These are phyloP conservation scores for Trachymyrmex cornetzi DNA, from an alignment of 1,140 invertebrate species.

Conservation along the genomic window DNA sequence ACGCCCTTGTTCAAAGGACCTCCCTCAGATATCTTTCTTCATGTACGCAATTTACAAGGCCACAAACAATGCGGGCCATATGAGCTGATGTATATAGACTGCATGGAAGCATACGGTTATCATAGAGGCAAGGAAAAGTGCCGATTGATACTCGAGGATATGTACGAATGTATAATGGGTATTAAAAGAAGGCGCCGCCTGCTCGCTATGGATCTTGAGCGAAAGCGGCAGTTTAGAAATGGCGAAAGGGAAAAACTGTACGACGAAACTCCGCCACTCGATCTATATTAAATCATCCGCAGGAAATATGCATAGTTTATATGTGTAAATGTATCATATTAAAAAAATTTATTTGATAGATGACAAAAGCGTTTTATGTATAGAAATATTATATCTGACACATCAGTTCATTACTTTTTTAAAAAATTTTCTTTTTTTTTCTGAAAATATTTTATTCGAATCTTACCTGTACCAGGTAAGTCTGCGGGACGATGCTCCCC, in stretches of 20 bases:
- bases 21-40: neutral
- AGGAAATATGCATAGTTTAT: constrained; percentile 1
- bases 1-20: neutral
- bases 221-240: neutral
- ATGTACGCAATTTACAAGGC: neutral
- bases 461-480: no score
- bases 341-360: neutral
- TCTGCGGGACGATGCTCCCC: no score
- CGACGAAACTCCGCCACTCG: constrained; percentile 4
- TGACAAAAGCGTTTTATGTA: neutral
- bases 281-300: neutral
- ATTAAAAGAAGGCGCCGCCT: neutral
- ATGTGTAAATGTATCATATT: constrained; percentile 6
- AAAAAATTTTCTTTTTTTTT: neutral
- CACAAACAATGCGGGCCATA: neutral
- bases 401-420: neutral
- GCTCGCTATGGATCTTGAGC: neutral
- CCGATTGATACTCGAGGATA: constrained; percentile 14
- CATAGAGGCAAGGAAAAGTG: constrained; percentile 19
- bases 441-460: neutral
- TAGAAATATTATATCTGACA: neutral
- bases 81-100: neutral
- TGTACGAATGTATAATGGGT: constrained; percentile 5
- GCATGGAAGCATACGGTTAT: constrained; percentile 35
- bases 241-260: neutral